Percentiles rank a stretch among this genome's conserved stretches.
phyloP scores from a whole-genome alignment of 2,797 vertebrate genomes.

The Anableps anableps region DNA sequence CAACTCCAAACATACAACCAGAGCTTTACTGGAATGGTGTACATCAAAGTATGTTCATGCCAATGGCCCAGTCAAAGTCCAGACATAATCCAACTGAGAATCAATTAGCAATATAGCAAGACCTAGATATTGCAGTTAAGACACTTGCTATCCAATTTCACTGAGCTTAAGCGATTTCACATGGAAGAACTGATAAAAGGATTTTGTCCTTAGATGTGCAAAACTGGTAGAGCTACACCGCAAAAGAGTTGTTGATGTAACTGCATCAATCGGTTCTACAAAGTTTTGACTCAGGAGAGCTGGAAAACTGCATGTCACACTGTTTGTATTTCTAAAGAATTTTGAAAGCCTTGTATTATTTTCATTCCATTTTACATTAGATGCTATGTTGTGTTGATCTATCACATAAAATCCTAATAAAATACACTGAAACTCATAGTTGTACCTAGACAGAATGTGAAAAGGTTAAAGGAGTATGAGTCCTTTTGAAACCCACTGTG shows the following conservation, averaged over 20 bases:
- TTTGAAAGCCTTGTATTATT: background rate
- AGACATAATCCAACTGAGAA: background rate
- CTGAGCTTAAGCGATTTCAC: background rate
- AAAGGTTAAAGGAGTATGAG: background rate
- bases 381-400: background rate
- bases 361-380: background rate
- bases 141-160: background rate
- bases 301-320: background rate
- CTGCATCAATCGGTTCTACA: background rate
- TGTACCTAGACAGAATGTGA: background rate
- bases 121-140: background rate
- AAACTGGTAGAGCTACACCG: background rate
- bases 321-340: background rate
- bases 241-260: background rate
- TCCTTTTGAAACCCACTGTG: background rate
- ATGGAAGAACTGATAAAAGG: background rate
- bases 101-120: background rate
- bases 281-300: background rate
- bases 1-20: background rate
- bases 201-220: background rate
- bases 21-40: background rate
- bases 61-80: background rate
- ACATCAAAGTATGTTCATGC: background rate
- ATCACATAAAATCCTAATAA: background rate
- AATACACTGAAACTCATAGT: background rate